Evolutionary conservation across 2,113 vertebrate genomes (phyloP), one percentile per base, ranked within the genome.

Genomic region (Mustelus asterias): DNA sequence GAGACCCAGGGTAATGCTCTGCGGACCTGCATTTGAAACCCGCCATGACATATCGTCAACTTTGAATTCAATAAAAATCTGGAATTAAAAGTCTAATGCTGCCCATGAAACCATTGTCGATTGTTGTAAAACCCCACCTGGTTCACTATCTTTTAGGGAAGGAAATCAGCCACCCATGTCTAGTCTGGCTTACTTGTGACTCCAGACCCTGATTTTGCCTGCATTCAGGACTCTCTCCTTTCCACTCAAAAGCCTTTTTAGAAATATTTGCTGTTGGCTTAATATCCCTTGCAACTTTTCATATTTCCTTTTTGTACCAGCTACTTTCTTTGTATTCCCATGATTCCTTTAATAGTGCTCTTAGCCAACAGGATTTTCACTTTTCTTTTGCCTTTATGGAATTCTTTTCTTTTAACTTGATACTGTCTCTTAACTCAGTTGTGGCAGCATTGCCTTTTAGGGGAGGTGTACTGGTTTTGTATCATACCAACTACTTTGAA

Each of bases 401-500:
- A 90, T 20, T 13, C 78, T 80, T 80, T 92, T 33, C 48, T 54
- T 89, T 89, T 37, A 65, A 33, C 33, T 63, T 33, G 13, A 37
- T 90, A 63, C 60, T 63, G 58, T 37, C n/a, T 65, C 29, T 92
- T n/a, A n/a, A 18, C 54, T 63, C 58, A 92, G 58, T 37, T 63
- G 60, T 92, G 60, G 58, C 33, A 14, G 33, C 33, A 20, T 92
- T 63, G 33, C 33, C 58, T 92, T 89, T 63, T n/a, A 6, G 33
- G 58, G 54, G 58, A 9, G n/a, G 63, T 93, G 18, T 93, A 22
- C 89, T 93, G 89, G 60, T 93, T 93, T 93, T 93, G 89, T 22
- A 93, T 65, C 60, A 13, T 37, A 37, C 89, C 60, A 33, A 93
- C 20, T 65, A 20, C 80, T 65, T 18, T 93, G 89, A 90, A 90